Evolutionary conservation across 2,888 invertebrate genomes (phyloP).

Genomic region (Leucophenga maculata): DNA sequence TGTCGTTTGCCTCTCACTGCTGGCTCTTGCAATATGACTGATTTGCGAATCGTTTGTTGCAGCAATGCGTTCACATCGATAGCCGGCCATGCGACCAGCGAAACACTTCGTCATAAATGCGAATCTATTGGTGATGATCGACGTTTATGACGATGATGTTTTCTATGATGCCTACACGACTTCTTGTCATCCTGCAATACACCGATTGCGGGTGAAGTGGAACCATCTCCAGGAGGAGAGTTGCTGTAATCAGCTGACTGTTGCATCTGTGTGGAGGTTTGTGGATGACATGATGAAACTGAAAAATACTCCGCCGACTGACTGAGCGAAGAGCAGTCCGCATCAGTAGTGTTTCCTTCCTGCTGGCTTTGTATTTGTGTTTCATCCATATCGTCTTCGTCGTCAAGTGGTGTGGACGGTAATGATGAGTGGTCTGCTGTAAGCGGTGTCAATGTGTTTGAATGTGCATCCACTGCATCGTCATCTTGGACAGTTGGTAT

Average conservation of each 20-base stretch:
- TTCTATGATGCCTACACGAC: slow-evolving; percentile 62
- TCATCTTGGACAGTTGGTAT: slow-evolving; percentile 42
- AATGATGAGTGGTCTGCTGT: slow-evolving; percentile 55
- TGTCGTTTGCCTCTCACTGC: slow-evolving; percentile 30
- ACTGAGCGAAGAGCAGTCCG: slow-evolving; percentile 64
- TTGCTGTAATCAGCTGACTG: slow-evolving; percentile 17
- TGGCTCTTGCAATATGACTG: slow-evolving; percentile 67
- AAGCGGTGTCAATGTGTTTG: slow-evolving; percentile 63
- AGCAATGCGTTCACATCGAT: slow-evolving; percentile 71
- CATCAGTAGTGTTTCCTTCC: slow-evolving; percentile 54
- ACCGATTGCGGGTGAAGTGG: slow-evolving; percentile 1
- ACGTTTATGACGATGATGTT: slow-evolving; percentile 66
- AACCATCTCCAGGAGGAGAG: slow-evolving; percentile 23
- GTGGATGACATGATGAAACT: slow-evolving; percentile 58
- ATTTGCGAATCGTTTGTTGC: slow-evolving; percentile 70
- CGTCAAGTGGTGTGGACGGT: slow-evolving; percentile 44
- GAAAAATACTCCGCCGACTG: slow-evolving; percentile 70
- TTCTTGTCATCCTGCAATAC: slow-evolving; percentile 38
- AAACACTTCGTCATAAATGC: slow-evolving; percentile 73
- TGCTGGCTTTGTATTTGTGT: slow-evolving; percentile 57
- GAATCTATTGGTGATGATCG: slow-evolving; percentile 59
- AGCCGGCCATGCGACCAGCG: slow-evolving; percentile 73
- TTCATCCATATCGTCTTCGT: slow-evolving; percentile 39
- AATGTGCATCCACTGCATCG: slow-evolving; percentile 44
- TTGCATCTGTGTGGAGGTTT: slow-evolving; percentile 17